These are phyloP conservation scores for Eristalis intricaria DNA, from an alignment of 2,888 invertebrate genomes.

Conservation along the genomic window DNA sequence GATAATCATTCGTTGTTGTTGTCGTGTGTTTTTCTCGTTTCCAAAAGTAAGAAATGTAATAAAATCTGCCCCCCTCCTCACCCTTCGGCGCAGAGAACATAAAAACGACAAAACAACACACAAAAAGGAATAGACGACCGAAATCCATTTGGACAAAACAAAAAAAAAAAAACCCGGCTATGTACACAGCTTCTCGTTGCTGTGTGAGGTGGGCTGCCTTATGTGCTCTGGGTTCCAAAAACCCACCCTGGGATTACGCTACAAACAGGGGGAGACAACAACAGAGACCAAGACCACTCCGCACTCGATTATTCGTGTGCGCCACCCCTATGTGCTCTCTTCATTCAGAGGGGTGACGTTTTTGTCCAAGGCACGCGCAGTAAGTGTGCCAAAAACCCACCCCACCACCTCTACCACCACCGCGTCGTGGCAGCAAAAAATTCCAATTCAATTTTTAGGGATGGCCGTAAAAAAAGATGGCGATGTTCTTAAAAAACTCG, in stretches of 20 bases:
- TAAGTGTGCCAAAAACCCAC: conserved; percentile 68
- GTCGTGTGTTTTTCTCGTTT: background rate
- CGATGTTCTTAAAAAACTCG: conserved; percentile 6
- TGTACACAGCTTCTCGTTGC: conserved; percentile 31
- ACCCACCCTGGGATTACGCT: conserved; percentile 55
- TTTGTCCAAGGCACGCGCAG: conserved; percentile 76
- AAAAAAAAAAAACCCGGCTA: conserved; percentile 29
- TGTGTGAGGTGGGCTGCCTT: conserved; percentile 22
- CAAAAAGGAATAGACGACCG: conserved; percentile 28
- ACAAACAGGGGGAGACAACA: conserved; percentile 30
- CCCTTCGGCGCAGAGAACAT: conserved; percentile 24
- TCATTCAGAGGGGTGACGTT: conserved; percentile 56
- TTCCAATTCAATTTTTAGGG: conserved; percentile 5
- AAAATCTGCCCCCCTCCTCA: conserved; percentile 52
- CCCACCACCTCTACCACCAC: background rate
- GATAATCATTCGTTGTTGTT: conserved; percentile 9
- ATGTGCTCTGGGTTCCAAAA: conserved; percentile 27
- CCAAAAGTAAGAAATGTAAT: conserved; percentile 50
- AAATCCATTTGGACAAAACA: conserved; percentile 44
- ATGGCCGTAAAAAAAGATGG: conserved; percentile 49
- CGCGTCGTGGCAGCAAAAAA: background rate
- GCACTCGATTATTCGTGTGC: conserved; percentile 2
- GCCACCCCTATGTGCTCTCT: conserved; percentile 61
- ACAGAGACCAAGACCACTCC: background rate
- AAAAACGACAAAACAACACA: conserved; percentile 18